Evolutionary conservation across 2,113 vertebrate species (phyloP).

Genomic region (Chlorodrepanis virens): DNA sequence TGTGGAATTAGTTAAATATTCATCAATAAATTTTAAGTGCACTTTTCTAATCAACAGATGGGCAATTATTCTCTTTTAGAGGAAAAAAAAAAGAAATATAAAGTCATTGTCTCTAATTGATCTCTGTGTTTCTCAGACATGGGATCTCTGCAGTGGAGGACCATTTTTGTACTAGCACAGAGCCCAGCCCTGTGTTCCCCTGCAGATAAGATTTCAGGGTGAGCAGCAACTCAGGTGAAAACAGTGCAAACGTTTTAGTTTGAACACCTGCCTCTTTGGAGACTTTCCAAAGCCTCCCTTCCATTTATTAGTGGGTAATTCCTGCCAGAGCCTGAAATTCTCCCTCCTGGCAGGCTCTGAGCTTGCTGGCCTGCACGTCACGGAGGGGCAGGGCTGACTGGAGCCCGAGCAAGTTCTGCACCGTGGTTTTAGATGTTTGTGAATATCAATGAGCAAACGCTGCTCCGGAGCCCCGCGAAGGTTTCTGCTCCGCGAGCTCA

Average conservation of each 20-base stretch:
- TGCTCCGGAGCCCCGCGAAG: background rate
- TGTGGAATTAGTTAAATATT: background rate
- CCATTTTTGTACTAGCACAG: accelerated
- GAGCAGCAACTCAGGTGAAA: background rate
- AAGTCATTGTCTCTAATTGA: background rate
- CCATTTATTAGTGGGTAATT: constrained; percentile 6
- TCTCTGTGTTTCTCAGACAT: background rate
- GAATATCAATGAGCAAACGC: background rate
- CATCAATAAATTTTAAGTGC: background rate
- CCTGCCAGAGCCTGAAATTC: constrained; percentile 23
- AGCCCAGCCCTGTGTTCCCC: background rate
- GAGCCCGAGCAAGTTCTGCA: background rate
- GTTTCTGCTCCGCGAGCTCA: background rate
- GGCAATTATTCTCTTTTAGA: background rate
- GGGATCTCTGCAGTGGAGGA: background rate
- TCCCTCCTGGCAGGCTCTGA: background rate
- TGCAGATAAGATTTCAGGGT: background rate
- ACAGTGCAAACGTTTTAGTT: background rate
- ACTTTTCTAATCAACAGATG: background rate
- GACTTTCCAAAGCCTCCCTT: constrained; percentile 9
- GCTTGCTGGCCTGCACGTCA: background rate
- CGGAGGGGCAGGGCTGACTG: background rate
- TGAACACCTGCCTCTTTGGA: constrained; percentile 49
- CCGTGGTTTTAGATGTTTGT: background rate
- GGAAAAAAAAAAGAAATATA: background rate